Evolutionary conservation across 1,140 invertebrate genomes (phyloP).

Genomic region (Antheraea pernyi): DNA sequence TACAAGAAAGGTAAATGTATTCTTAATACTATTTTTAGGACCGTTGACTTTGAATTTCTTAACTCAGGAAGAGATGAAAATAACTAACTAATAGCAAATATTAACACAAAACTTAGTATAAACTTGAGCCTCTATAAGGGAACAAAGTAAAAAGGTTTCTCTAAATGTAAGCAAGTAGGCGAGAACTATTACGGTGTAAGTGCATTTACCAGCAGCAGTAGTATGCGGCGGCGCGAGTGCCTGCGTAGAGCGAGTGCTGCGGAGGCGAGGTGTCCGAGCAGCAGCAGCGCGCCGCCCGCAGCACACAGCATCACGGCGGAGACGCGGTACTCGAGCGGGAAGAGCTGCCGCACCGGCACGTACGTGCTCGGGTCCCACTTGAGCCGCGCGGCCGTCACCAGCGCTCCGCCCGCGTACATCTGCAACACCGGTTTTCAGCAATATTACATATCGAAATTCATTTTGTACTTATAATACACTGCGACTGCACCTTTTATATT

Average conservation of each 20-base stretch:
- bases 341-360: slow-evolving; percentile 50
- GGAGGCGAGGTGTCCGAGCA: slow-evolving; percentile 45
- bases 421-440: slow-evolving; percentile 15
- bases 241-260: slow-evolving; percentile 31
- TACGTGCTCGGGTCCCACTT: slow-evolving; percentile 66
- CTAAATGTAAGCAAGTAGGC: no score
- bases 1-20: no score
- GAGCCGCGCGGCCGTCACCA: slow-evolving; percentile 54
- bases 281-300: slow-evolving; percentile 31
- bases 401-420: slow-evolving; percentile 50
- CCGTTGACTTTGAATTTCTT: no score
- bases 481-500: background rate
- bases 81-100: no score
- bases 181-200: no score
- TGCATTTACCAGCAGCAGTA: slow-evolving; percentile 33
- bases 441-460: no score
- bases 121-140: no score
- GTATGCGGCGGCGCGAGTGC: slow-evolving; percentile 15
- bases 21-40: no score
- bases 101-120: no score
- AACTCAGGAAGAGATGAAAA: no score
- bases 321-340: slow-evolving; percentile 50
- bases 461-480: no score
- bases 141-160: no score
- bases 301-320: slow-evolving; percentile 35